Evolutionary conservation across 2,888 invertebrate species (phyloP).

Genomic region (Acanthosepion lycidas): DNA sequence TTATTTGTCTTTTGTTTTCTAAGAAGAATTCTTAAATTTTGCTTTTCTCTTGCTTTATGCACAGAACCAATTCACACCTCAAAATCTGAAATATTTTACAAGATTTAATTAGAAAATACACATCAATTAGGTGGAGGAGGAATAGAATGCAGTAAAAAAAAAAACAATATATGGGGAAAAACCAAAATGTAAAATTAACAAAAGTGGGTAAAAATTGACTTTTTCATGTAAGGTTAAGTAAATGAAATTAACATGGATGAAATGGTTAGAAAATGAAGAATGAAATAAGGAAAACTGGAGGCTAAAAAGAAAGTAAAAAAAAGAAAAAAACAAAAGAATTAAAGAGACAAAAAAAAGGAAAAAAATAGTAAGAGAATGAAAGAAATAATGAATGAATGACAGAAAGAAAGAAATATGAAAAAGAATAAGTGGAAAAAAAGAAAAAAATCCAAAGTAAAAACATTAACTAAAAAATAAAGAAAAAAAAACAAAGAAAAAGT

Average conservation of each 20-base stretch:
- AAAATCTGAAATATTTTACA: slow-evolving; percentile 1
- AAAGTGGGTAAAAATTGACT: not conserved
- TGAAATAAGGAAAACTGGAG: not conserved
- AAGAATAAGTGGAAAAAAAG: not conserved
- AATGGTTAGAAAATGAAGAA: not conserved
- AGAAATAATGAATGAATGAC: not conserved
- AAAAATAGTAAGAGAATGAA: not conserved
- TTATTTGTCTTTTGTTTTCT: not conserved
- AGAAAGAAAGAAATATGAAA: not conserved
- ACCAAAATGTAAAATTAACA: not conserved
- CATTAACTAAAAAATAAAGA: not conserved
- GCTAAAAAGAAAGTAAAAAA: not conserved
- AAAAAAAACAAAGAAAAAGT: not conserved
- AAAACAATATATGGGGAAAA: not conserved
- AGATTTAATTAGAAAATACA: slow-evolving; percentile 33
- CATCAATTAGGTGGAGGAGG: not conserved
- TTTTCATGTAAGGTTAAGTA: not conserved
- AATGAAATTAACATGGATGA: not conserved
- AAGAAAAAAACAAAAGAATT: not conserved
- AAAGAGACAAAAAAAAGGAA: not conserved
- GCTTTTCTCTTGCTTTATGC: not conserved
- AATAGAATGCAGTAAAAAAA: not conserved
- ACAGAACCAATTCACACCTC: not conserved
- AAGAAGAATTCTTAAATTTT: not conserved
- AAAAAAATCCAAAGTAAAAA: not conserved